Evolutionary conservation across 2,888 invertebrate genomes (phyloP).

Genomic region (Nomada flava): DNA sequence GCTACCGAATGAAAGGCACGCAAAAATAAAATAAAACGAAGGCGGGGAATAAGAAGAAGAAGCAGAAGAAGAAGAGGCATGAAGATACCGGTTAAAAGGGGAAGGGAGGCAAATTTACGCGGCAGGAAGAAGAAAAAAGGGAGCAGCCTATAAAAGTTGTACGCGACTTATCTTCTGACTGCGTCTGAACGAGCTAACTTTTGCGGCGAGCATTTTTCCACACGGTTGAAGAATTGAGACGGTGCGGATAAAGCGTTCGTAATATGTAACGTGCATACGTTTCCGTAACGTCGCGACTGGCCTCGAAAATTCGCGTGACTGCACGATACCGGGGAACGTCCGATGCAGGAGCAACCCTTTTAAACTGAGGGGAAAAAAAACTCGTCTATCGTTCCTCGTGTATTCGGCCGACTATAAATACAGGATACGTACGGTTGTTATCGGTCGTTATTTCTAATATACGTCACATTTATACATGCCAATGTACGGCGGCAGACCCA

Average conservation of each 20-base stretch:
- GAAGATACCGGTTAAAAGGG: conserved; percentile 18
- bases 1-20: background rate
- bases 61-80: background rate
- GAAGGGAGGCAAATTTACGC: conserved; percentile 16
- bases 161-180: conserved; percentile 36
- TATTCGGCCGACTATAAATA: conserved; percentile 14
- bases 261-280: background rate
- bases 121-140: background rate
- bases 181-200: conserved; percentile 39
- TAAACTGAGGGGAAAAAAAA: background rate
- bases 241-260: conserved; percentile 20
- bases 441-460: conserved; percentile 38
- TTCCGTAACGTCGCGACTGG: background rate
- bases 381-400: background rate
- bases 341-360: background rate
- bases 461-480: conserved; percentile 26
- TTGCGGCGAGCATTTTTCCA: conserved; percentile 32
- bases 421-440: conserved; percentile 12
- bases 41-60: background rate
- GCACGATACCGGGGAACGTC: background rate
- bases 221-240: conserved; percentile 24
- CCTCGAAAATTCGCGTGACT: conserved; percentile 6
- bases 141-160: conserved; percentile 38
- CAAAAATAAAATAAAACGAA: background rate
- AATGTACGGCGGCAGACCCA: background rate